These are phyloP conservation scores for Sinopyrophorus schimmeli DNA, from an alignment of 2,888 invertebrate genomes.

Conservation along the genomic window DNA sequence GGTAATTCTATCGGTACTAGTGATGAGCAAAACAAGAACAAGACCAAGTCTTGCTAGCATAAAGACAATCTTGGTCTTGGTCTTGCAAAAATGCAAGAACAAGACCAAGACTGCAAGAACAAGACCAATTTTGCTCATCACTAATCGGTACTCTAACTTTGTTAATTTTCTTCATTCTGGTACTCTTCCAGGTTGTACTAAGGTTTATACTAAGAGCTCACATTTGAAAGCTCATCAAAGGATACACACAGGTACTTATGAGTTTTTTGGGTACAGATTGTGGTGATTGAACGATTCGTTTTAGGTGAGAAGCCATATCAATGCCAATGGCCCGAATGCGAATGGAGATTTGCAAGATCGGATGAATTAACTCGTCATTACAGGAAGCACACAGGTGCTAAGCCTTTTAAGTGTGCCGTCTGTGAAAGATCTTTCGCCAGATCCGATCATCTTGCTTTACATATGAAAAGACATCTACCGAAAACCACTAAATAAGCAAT, in stretches of 20 bases:
- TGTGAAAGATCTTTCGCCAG: slow-evolving; percentile 95
- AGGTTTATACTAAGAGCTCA: slow-evolving; percentile 97
- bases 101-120: too few species aligned
- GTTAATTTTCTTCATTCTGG: slow-evolving; percentile 30
- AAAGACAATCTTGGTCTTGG: too few species aligned
- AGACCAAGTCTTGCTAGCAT: too few species aligned
- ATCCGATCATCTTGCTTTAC: slow-evolving; percentile 92
- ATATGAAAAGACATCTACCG: slow-evolving; percentile 95
- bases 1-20: too few species aligned
- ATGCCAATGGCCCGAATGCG: slow-evolving; percentile 97
- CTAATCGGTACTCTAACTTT: too few species aligned
- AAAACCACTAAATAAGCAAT: slow-evolving; percentile 76
- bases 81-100: too few species aligned
- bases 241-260: slow-evolving; percentile 88
- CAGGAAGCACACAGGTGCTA: slow-evolving; percentile 95
- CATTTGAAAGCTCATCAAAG: slow-evolving; percentile 97
- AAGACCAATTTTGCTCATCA: too few species aligned
- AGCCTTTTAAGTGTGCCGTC: slow-evolving; percentile 94
- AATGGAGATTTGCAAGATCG: slow-evolving; percentile 95
- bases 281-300: too few species aligned
- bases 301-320: slow-evolving; percentile 97
- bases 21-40: too few species aligned
- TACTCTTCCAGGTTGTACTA: slow-evolving; percentile 82
- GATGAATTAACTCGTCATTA: slow-evolving; percentile 96
- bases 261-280: slow-evolving; percentile 12